Evolutionary conservation across 2,797 vertebrate species (phyloP).

Genomic region (Myripristis jacobus): DNA sequence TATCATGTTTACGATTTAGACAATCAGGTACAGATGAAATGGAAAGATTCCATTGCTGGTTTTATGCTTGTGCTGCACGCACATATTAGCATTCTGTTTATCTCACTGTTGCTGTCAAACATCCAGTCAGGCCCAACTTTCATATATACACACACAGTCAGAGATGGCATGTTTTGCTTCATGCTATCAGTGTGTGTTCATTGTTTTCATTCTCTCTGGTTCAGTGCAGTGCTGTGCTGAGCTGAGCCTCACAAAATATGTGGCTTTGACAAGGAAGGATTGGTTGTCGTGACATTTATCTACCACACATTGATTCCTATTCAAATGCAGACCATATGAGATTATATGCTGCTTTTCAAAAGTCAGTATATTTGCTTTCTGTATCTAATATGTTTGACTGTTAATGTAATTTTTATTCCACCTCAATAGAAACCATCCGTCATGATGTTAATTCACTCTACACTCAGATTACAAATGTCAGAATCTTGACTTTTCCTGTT

Average conservation of each 20-base stretch:
- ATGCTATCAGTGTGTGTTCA: conserved; percentile 22
- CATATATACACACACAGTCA: conserved; percentile 3
- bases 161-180: conserved; percentile 11
- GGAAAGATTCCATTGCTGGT: conserved; percentile 12
- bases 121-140: too few relatives aligned
- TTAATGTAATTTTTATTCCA: not conserved
- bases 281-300: conserved; percentile 42
- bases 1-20: not conserved
- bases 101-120: conserved; percentile 14
- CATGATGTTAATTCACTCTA: too few relatives aligned
- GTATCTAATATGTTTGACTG: not conserved
- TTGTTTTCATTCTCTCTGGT: conserved; percentile 45
- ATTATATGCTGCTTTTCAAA: not conserved
- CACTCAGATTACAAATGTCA: too few relatives aligned
- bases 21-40: not conserved
- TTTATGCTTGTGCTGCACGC: not conserved
- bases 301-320: conserved; percentile 23
- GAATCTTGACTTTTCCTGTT: too few relatives aligned
- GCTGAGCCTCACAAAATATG: conserved; percentile 34
- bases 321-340: not conserved
- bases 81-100: not conserved
- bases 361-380: not conserved
- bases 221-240: conserved; percentile 29
- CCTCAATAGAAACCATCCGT: too few relatives aligned
- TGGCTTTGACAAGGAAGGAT: conserved; percentile 32